These are phyloP conservation scores for Eupithecia pulchellata DNA, from an alignment of 2,888 invertebrate genomes.

Conservation along the genomic window DNA sequence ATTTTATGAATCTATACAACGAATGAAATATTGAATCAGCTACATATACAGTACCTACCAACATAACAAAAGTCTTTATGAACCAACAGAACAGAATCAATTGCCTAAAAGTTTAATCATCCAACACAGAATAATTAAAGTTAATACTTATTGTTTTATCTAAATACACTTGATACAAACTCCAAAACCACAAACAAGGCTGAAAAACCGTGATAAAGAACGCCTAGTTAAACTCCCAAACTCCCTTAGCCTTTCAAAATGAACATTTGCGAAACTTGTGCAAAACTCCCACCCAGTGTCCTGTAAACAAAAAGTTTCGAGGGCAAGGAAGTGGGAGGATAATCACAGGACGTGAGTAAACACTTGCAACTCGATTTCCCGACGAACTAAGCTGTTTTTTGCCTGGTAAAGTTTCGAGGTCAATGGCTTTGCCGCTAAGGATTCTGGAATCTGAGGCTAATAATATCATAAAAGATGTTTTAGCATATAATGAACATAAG, in stretches of 20 bases:
- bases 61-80: not conserved
- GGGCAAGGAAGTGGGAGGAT: constrained; percentile 52
- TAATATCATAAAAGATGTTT: not conserved
- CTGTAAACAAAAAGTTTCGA: constrained; percentile 69
- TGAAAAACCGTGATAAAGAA: constrained; percentile 46
- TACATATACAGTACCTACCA: not conserved
- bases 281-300: constrained; percentile 47
- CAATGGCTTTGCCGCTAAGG: not conserved
- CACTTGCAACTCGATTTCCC: constrained; percentile 8
- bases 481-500: not conserved
- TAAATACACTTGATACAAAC: constrained; percentile 17
- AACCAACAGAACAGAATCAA: not conserved
- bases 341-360: constrained; percentile 25
- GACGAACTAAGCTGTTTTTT: constrained; percentile 5
- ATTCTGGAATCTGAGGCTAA: not conserved
- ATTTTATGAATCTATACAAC: not conserved
- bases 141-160: not conserved
- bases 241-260: constrained; percentile 43
- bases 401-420: constrained; percentile 6
- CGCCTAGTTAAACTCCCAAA: constrained; percentile 35
- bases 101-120: not conserved
- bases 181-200: constrained; percentile 32
- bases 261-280: constrained; percentile 49
- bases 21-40: not conserved
- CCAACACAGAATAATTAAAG: not conserved